Evolutionary conservation across 2,113 vertebrate species (phyloP), one percentile per base, ranked within the genome.

Genomic region (Thinocorus orbignyianus): DNA sequence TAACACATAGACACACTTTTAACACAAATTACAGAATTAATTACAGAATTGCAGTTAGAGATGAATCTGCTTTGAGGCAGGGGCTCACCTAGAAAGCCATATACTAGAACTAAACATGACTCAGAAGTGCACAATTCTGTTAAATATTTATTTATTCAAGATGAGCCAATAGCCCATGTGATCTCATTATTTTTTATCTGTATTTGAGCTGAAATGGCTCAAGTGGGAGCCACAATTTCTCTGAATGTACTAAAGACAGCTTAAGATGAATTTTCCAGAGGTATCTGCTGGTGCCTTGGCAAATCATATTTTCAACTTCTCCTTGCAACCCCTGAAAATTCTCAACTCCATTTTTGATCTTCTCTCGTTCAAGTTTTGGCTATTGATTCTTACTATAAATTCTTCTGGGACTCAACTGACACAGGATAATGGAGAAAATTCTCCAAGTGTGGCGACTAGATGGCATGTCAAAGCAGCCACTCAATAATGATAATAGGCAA

Each of bases 211-310:
- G 77, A 89, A 92, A 76, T 39, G 70, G 70, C 78, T 87, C 44
- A 87, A 77, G 24, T 69, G 86, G 69, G 65, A 95, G 61, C 31
- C 44, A 92, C 42, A 52, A 49, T 57, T 94, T 81, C 65, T 88
- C 76, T 71, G 58, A 72, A 86, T 9, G 20, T 30, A 62, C 87
- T 91, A 90, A 93, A 88, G 48, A 86, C 8, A 78, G 65, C 52
- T 83, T 20, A 71, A 82, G 58, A 70, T 17, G 13, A 83, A 69
- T 93, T 92, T 93, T 94, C 88, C 77, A 95, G 88, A 80, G 76
- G 64, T 68, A 71, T 86, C 69, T 92, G 64, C 69, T 90, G 58
- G 57, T 86, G 65, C 41, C 62, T 62, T 51, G 81, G 86, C 69
- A 86, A 94, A 95, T 62, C 33, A 51, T 44, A 55, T 24, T 52